Conservation (phyloP, 2,888 invertebrate species). For the Drosophila acutilabella region DNA sequence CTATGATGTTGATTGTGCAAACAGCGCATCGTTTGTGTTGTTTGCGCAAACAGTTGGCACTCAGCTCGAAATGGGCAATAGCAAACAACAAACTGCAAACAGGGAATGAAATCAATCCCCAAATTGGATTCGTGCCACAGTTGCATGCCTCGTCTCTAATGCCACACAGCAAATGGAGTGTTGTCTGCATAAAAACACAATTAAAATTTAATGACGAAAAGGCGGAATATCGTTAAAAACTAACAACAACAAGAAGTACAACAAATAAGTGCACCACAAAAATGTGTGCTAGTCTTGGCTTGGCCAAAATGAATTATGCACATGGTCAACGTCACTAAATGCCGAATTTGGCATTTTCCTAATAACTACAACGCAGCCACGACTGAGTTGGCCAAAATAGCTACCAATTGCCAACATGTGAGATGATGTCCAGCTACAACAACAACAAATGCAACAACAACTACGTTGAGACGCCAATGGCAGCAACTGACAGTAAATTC, state of each 20-base stretch:
- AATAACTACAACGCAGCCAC: slow-evolving; percentile 64
- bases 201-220: slow-evolving; percentile 80
- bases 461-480: slow-evolving; percentile 16
- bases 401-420: slow-evolving; percentile 69
- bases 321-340: slow-evolving; percentile 62
- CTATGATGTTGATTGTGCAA: slow-evolving; percentile 61
- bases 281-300: slow-evolving; percentile 34
- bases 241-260: background rate
- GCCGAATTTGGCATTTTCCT: slow-evolving; percentile 72
- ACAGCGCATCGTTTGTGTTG: slow-evolving; percentile 63
- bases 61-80: slow-evolving; percentile 44
- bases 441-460: slow-evolving; percentile 17
- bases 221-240: slow-evolving; percentile 66
- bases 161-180: slow-evolving; percentile 13
- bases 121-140: slow-evolving; percentile 4
- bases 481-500: slow-evolving; percentile 77
- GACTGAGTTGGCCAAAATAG: slow-evolving; percentile 24
- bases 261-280: slow-evolving; percentile 28
- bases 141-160: slow-evolving; percentile 15
- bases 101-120: slow-evolving; percentile 7
- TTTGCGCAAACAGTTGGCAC: slow-evolving; percentile 78
- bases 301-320: slow-evolving; percentile 69
- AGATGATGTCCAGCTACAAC: slow-evolving; percentile 60
- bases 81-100: slow-evolving; percentile 8
- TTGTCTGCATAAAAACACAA: slow-evolving; percentile 68